Conservation (phyloP, 2,113 vertebrate species). For the Pterocles burchelli region DNA sequence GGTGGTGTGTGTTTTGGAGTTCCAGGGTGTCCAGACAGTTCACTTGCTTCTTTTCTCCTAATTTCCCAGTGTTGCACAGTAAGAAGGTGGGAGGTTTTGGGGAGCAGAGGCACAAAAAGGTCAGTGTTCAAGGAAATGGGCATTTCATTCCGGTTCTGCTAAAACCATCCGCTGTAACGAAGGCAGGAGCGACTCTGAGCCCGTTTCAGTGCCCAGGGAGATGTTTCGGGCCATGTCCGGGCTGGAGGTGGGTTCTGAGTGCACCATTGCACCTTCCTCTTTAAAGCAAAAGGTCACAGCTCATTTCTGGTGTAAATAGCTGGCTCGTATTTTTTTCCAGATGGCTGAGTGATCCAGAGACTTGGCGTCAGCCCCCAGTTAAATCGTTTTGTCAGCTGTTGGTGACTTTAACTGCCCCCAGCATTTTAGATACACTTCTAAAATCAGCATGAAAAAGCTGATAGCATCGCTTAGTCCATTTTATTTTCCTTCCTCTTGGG, state of each 20-base stretch:
- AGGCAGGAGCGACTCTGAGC: background rate
- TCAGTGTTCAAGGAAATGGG: background rate
- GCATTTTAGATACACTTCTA: background rate
- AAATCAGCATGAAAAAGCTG: slow-evolving; percentile 10
- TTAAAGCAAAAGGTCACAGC: slow-evolving; percentile 14
- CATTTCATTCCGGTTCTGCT: background rate
- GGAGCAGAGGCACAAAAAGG: background rate
- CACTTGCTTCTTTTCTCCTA: background rate
- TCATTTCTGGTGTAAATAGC: slow-evolving; percentile 32
- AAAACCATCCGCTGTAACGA: accelerated
- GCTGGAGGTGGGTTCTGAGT: background rate
- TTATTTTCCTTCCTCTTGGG: no score
- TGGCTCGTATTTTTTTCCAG: background rate
- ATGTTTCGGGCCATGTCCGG: background rate
- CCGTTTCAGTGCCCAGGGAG: accelerated
- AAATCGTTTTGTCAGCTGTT: slow-evolving; percentile 23
- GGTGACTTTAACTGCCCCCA: slow-evolving; percentile 18
- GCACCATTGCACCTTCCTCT: background rate
- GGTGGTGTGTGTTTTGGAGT: no score
- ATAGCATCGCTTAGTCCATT: background rate
- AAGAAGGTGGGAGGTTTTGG: background rate
- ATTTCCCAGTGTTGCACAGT: background rate
- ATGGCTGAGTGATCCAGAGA: background rate
- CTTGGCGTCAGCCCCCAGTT: background rate
- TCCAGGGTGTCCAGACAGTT: background rate